These are phyloP conservation scores for Pantherophis vulpinus DNA, from an alignment of 2,797 vertebrate genomes.

Conservation along the genomic window DNA sequence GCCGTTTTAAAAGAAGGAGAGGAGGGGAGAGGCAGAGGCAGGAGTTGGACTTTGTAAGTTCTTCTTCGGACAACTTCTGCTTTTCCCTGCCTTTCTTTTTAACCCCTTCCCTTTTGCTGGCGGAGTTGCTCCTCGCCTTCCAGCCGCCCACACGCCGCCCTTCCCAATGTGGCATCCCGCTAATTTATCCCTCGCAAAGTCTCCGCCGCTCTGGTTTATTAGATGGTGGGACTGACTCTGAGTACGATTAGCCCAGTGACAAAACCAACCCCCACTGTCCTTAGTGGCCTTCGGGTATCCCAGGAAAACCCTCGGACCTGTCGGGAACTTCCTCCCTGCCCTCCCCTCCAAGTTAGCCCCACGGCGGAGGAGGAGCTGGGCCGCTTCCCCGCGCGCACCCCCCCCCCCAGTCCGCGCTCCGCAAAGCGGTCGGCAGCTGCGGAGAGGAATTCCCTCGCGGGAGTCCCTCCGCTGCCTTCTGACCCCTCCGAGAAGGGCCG, in stretches of 20 bases:
- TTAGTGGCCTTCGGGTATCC: background rate
- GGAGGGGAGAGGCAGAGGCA: background rate
- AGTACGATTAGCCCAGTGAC: background rate
- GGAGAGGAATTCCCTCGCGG: slow-evolving; percentile 45
- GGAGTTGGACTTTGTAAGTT: background rate
- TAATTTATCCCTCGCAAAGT: background rate
- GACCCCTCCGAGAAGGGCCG: slow-evolving; percentile 45
- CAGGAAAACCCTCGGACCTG: background rate
- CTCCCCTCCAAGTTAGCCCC: slow-evolving; percentile 12
- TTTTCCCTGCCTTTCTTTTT: background rate
- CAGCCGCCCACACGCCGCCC: too few species aligned
- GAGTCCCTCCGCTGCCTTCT: slow-evolving; percentile 42
- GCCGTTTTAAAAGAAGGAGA: background rate
- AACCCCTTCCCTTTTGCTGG: background rate
- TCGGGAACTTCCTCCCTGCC: background rate
- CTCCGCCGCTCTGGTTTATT: background rate
- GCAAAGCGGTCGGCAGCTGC: slow-evolving; percentile 51
- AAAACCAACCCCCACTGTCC: background rate
- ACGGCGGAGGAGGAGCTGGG: slow-evolving; percentile 7
- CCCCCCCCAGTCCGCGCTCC: slow-evolving; percentile 35
- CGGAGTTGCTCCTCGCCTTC: background rate
- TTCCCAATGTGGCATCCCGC: background rate
- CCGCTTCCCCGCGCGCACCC: slow-evolving; percentile 22
- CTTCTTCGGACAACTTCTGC: slow-evolving; percentile 31
- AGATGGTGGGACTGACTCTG: too few species aligned